Percentiles rank a stretch among this genome's conserved stretches.
Conservation (phyloP, 2,797 vertebrate species). For the Cirrhinus mrigala region DNA sequence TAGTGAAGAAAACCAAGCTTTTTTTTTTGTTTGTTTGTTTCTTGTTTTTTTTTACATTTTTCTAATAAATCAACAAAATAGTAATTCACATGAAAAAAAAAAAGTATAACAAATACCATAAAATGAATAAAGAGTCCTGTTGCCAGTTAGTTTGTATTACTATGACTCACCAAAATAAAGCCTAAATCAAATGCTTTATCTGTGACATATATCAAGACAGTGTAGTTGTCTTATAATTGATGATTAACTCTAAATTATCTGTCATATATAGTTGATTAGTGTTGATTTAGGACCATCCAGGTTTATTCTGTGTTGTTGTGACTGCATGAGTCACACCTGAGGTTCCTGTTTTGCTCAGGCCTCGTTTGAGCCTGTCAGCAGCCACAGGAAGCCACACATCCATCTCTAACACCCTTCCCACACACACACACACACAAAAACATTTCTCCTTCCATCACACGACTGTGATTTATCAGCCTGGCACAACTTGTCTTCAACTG, state of each 20-base stretch:
- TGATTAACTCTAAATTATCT: slow-evolving; percentile 1
- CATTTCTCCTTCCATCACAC: slow-evolving; percentile 43
- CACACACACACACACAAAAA: slow-evolving; percentile 10
- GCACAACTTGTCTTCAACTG: slow-evolving; percentile 40
- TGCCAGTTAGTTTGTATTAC: not conserved
- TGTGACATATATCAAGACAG: not conserved
- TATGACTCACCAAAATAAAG: not conserved
- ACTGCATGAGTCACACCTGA: slow-evolving; percentile 64
- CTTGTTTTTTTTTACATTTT: not conserved
- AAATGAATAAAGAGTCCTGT: not conserved
- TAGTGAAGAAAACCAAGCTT: not conserved
- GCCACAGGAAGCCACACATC: slow-evolving; percentile 71
- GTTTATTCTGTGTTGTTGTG: slow-evolving; percentile 51
- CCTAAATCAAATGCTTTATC: not conserved
- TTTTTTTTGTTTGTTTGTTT: too few relatives aligned
- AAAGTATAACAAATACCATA: not conserved
- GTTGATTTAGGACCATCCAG: not conserved
- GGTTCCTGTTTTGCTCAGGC: slow-evolving; percentile 73
- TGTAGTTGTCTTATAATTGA: not conserved
- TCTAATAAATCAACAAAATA: not conserved
- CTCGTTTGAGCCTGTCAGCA: slow-evolving; percentile 75
- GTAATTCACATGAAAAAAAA: not conserved
- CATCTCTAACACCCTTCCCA: slow-evolving; percentile 58
- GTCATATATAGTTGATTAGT: slow-evolving; percentile 11
- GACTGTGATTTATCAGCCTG: slow-evolving; percentile 71